phyloP scores from a whole-genome alignment of 2,888 invertebrate species.

The Strigamia crassipes region DNA sequence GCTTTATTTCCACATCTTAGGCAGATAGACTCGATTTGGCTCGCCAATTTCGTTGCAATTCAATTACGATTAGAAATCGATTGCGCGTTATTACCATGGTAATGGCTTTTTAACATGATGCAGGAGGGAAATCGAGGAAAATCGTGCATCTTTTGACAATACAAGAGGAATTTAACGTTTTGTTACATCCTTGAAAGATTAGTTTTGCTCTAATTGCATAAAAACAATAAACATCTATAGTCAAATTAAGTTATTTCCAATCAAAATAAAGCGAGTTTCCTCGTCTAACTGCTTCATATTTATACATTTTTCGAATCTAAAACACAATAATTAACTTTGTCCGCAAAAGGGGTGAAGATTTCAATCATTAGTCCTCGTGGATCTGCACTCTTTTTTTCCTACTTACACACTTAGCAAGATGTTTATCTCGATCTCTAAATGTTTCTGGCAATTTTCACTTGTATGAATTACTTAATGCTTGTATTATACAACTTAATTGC shows the following conservation, averaged over 20 bases:
- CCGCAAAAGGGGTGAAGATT: background rate
- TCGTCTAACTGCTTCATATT: background rate
- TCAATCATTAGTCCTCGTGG: background rate
- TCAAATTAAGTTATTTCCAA: background rate
- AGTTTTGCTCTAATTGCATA: background rate
- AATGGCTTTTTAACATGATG: too few species aligned
- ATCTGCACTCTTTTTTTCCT: background rate
- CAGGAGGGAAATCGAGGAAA: background rate
- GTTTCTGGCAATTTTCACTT: background rate
- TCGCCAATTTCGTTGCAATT: too few species aligned
- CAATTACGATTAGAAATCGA: too few species aligned
- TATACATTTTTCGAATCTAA: background rate
- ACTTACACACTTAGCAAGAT: background rate
- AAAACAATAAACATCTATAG: background rate
- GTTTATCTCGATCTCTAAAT: background rate
- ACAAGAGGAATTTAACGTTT: background rate
- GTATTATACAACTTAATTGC: background rate
- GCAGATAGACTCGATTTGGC: too few species aligned
- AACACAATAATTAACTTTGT: background rate
- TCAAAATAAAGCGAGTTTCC: background rate
- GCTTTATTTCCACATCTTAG: too few species aligned
- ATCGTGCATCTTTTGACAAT: background rate
- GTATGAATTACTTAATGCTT: background rate
- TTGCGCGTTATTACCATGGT: too few species aligned
- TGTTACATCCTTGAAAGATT: background rate